Percentiles rank a stretch among this genome's conserved stretches.
phyloP scores from a whole-genome alignment of 2,113 vertebrate species.

The Maccullochella peelii region DNA sequence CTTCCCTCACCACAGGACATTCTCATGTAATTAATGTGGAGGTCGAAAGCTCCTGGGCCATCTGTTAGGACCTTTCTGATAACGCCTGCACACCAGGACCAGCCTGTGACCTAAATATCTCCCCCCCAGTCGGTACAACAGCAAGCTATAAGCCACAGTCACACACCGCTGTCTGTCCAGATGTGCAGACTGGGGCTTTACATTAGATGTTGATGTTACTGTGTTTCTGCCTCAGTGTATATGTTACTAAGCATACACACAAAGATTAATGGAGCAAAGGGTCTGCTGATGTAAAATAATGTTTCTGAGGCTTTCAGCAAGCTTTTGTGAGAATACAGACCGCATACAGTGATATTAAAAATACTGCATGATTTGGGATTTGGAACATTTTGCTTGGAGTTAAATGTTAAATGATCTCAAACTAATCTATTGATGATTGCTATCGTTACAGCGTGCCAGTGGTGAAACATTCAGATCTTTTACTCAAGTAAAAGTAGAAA shows the following conservation, averaged over 20 bases:
- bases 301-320: not conserved
- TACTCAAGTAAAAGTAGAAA: not conserved
- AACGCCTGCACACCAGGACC: slow-evolving; percentile 53
- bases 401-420: not conserved
- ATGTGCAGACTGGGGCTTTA: not conserved
- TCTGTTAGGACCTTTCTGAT: slow-evolving; percentile 77
- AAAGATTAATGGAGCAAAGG: not conserved
- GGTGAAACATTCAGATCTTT: not conserved
- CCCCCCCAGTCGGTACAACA: slow-evolving; percentile 8
- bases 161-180: not conserved
- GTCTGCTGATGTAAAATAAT: not conserved
- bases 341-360: not conserved
- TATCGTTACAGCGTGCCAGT: not conserved
- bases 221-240: not conserved
- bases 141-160: slow-evolving; percentile 25
- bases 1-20: slow-evolving; percentile 68
- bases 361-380: not conserved
- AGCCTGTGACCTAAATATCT: slow-evolving; percentile 67
- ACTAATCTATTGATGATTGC: not conserved
- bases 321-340: not conserved
- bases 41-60: slow-evolving; percentile 74
- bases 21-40: slow-evolving; percentile 78
- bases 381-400: not conserved
- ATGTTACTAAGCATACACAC: not conserved
- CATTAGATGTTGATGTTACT: not conserved